Base-by-base conservation (phyloP, 2,113 vertebrate genomes). In the Rhinopomastus cyanomelas region DNA sequence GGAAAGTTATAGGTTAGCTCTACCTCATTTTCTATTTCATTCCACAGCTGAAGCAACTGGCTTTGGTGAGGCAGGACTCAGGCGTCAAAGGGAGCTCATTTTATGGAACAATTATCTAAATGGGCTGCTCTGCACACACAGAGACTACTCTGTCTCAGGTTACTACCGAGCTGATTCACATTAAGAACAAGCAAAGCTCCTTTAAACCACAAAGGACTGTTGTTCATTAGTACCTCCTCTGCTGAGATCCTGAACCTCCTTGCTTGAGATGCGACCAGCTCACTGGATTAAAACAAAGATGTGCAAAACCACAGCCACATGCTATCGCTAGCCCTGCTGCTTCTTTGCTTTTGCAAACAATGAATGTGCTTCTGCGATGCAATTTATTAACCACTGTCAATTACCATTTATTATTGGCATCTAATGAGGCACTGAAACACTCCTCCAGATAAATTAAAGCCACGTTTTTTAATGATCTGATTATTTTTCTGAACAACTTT, bases 101-200 rank as follows among this genome's bases (percentile, higher is more conserved):
- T 90, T 80, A 87, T 48, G 67, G 81, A 88, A 90, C 32, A 82
- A 81, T 83, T 76, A 93, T 81, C 11, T 61, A 81, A 87, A 88
- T 44, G 7, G 23, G 18, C 20, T 44, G 44, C 68, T 92, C 30
- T 82, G 20, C 48, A 74, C 16, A 60, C 37, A 74, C 6, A 84
- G 0, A 57, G 61, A 87, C 64, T 49, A 73, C 17, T 79, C 95
- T 16, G 92, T 32, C 27, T 81, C 21, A 68, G 30, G 5, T 86
- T 62, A 81, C 67, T 84, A 68, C 65, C 51, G 72, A 65, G 20
- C 12, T 65, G 30, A 76, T 86, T 81, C 44, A 79, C 44, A 57
- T 76, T 62, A 73, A 76, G 49, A 88, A 75, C 49, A 91, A 80
- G 73, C 9, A 84, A 93, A 85, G 25, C 14, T 67, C 18, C 29